Percentiles rank a stretch among this genome's conserved stretches.
Conservation (phyloP, 2,113 vertebrate genomes). For the Nannospalax galili region DNA sequence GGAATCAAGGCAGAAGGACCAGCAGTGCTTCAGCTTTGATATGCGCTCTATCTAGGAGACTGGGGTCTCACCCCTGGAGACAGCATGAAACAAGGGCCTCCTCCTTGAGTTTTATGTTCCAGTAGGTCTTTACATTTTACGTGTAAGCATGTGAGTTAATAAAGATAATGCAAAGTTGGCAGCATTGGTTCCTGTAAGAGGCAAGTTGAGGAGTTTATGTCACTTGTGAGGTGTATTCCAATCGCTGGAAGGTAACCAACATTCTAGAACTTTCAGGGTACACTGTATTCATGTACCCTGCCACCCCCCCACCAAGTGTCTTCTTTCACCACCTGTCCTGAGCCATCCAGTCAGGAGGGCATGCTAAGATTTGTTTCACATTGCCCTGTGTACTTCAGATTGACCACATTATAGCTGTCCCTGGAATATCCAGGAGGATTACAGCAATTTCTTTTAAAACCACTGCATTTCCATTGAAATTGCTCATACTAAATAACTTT, state of each 20-base stretch:
- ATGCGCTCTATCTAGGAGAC: not conserved
- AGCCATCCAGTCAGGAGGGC: not conserved
- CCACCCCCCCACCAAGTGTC: too few species aligned
- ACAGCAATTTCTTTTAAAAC: not conserved
- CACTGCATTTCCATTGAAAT: not conserved
- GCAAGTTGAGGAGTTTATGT: not conserved
- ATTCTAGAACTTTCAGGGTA: not conserved
- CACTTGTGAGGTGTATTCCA: not conserved
- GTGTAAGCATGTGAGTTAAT: not conserved
- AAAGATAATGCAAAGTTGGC: not conserved
- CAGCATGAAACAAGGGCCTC: not conserved
- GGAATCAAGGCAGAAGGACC: not conserved
- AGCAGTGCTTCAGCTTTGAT: not conserved
- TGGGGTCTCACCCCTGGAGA: not conserved
- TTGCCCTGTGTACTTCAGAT: not conserved
- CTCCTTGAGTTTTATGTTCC: not conserved
- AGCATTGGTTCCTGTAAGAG: not conserved
- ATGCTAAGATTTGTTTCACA: not conserved
- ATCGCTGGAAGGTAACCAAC: not conserved
- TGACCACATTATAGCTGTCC: not conserved
- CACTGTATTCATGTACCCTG: too few species aligned
- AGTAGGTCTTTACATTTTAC: not conserved
- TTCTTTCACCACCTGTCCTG: not conserved
- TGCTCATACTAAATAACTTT: not conserved
- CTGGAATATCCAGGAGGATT: not conserved